These are phyloP conservation scores for Actenoides lindsayi DNA, from an alignment of 2,113 vertebrate genomes.

Conservation along the genomic window DNA sequence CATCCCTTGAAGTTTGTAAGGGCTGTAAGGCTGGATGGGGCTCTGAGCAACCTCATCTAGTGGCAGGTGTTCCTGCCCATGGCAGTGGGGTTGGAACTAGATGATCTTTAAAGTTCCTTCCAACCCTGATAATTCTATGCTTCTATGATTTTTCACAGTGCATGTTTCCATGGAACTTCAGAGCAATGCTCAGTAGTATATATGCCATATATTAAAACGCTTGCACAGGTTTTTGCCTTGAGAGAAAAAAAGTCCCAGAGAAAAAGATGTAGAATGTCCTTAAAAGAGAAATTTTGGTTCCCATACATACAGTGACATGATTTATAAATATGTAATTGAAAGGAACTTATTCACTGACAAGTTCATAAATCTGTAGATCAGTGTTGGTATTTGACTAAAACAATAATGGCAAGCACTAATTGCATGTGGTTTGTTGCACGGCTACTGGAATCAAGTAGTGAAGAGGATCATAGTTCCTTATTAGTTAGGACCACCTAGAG, in stretches of 20 bases:
- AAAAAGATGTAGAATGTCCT: background rate
- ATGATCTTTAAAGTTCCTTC: too few species aligned
- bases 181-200: fast-evolving
- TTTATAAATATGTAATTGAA: slow-evolving; percentile 40
- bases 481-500: slow-evolving; percentile 75
- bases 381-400: slow-evolving; percentile 10
- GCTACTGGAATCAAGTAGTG: slow-evolving; percentile 47
- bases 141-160: background rate
- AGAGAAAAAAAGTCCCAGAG: background rate
- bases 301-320: background rate
- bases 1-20: too few species aligned
- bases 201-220: background rate
- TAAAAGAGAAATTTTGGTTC: background rate
- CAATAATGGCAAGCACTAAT: slow-evolving; percentile 22
- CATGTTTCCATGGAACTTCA: background rate
- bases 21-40: too few species aligned
- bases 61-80: too few species aligned
- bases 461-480: slow-evolving; percentile 61
- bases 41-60: too few species aligned
- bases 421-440: slow-evolving; percentile 32
- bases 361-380: background rate
- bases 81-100: too few species aligned
- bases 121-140: too few species aligned
- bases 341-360: background rate
- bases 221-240: background rate